A percentile compares a stretch with the other conserved stretches of the same genome.
phyloP scores from a whole-genome alignment of 2,113 vertebrate genomes.

The Dicrurus megarhynchus region DNA sequence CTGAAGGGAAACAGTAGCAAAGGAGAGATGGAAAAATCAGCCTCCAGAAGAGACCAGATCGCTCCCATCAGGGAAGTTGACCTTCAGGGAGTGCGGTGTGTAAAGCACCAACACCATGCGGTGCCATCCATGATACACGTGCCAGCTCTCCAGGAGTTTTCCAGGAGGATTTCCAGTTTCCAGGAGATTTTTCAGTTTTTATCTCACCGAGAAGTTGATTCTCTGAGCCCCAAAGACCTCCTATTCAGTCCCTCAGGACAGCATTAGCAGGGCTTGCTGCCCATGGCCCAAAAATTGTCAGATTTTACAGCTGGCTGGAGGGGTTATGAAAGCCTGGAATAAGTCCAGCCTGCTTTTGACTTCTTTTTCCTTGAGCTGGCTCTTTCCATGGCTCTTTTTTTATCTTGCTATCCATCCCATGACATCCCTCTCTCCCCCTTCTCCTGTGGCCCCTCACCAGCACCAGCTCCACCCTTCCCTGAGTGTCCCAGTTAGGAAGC shows the following conservation, averaged over 20 bases:
- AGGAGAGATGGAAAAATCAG: background rate
- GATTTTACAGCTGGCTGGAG: background rate
- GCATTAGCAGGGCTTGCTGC: background rate
- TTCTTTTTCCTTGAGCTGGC: background rate
- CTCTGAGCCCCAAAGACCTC: background rate
- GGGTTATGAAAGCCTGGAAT: background rate
- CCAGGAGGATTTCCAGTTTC: background rate
- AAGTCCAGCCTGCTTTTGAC: background rate
- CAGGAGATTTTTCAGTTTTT: background rate
- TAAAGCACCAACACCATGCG: fast-evolving
- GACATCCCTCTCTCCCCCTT: background rate
- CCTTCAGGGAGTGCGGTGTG: fast-evolving
- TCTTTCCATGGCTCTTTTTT: background rate
- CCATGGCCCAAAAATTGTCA: background rate
- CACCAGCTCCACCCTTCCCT: background rate
- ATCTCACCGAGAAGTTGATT: background rate
- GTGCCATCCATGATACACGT: fast-evolving
- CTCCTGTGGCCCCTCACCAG: background rate
- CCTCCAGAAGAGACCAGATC: background rate
- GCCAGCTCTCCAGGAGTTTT: background rate
- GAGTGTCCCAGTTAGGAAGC: constrained; percentile 24
- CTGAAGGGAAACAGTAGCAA: background rate
- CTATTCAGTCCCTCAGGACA: background rate
- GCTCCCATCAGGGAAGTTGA: background rate
- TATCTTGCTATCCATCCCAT: background rate